These are phyloP conservation scores for Corapipo altera DNA, from an alignment of 2,113 vertebrate genomes.

Conservation along the genomic window DNA sequence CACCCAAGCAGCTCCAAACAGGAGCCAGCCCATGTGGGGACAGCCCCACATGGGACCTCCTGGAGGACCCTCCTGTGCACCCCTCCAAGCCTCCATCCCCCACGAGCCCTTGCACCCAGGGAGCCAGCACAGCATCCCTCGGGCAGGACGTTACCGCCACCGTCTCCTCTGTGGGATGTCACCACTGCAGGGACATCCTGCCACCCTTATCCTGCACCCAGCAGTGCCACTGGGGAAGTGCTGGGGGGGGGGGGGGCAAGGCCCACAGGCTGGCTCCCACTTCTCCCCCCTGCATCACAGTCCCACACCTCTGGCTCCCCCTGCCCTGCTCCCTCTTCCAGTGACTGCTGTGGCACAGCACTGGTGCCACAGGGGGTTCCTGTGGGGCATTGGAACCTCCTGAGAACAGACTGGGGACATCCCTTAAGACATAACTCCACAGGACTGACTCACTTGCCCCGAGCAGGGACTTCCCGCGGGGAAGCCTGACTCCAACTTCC, in stretches of 20 bases:
- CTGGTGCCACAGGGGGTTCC: neutral
- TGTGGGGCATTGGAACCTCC: fast-evolving
- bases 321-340: fast-evolving
- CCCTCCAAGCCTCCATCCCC: neutral
- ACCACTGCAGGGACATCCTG: fast-evolving
- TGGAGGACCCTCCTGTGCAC: fast-evolving
- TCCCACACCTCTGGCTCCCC: neutral
- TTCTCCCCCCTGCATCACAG: fast-evolving
- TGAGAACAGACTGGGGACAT: fast-evolving
- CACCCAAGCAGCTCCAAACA: neutral
- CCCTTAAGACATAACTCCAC: fast-evolving
- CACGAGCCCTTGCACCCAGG: fast-evolving
- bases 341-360: neutral
- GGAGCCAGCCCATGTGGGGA: neutral
- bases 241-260: neutral
- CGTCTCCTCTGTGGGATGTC: neutral
- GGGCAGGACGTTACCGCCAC: fast-evolving
- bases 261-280: fast-evolving
- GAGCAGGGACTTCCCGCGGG: neutral
- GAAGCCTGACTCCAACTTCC: neutral
- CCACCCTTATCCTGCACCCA: fast-evolving
- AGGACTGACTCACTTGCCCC: fast-evolving
- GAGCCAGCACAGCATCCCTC: fast-evolving
- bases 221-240: neutral
- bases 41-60: neutral